These are phyloP conservation scores for Trochalopteron elliotii DNA, from an alignment of 2,113 vertebrate species.

Conservation along the genomic window DNA sequence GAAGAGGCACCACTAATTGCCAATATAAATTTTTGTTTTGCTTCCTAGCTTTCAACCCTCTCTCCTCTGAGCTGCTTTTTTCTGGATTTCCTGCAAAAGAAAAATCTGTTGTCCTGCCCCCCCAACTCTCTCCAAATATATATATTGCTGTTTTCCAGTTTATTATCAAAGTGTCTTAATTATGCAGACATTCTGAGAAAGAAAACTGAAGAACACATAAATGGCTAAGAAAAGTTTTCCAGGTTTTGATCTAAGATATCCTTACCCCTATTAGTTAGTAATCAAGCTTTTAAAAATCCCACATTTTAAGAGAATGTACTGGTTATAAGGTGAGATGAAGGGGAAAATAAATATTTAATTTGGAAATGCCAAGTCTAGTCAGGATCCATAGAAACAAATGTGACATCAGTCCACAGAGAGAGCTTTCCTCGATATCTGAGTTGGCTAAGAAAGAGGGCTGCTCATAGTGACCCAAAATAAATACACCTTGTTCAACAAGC, in stretches of 20 bases:
- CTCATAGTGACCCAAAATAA: background rate
- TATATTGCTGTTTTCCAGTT: background rate
- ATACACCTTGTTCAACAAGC: background rate
- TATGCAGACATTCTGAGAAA: background rate
- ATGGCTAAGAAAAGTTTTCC: background rate
- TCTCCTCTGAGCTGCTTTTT: background rate
- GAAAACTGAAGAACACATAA: background rate
- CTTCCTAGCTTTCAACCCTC: background rate
- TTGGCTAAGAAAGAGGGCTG: background rate
- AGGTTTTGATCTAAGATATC: background rate
- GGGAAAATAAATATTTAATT: background rate
- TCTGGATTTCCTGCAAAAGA: background rate
- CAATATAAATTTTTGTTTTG: background rate
- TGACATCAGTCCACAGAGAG: background rate
- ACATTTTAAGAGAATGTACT: background rate
- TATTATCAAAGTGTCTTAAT: background rate
- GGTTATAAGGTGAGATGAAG: background rate
- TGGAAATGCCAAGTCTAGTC: background rate
- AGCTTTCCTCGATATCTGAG: background rate
- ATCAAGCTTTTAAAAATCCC: background rate
- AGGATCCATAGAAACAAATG: background rate
- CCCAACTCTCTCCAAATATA: background rate
- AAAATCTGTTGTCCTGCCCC: fast-evolving
- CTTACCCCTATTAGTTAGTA: background rate
- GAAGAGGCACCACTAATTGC: background rate